Percentiles rank a stretch among this genome's conserved stretches.
phyloP scores from a whole-genome alignment of 1,140 invertebrate species.

The Bombus confusus region DNA sequence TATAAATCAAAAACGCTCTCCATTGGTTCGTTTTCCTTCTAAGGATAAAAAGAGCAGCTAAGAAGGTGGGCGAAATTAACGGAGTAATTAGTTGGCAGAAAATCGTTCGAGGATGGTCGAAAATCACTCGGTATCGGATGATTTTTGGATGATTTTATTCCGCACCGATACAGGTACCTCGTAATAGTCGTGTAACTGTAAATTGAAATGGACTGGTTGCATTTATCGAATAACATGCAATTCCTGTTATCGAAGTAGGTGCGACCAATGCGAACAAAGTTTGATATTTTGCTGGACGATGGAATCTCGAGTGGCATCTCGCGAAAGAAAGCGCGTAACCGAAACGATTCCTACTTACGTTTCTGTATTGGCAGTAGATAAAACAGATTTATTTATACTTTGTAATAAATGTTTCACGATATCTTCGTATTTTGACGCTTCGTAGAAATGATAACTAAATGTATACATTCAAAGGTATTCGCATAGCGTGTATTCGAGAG shows the following conservation, averaged over 20 bases:
- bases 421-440: neutral
- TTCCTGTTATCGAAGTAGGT: neutral
- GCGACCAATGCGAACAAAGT: neutral
- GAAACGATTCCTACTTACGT: neutral
- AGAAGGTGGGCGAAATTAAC: neutral
- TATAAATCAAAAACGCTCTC: constrained; percentile 54
- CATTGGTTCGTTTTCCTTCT: constrained; percentile 26
- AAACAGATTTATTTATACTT: neutral
- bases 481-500: too few relatives aligned
- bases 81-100: neutral
- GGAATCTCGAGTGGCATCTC: neutral
- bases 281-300: neutral
- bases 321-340: too few relatives aligned
- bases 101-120: neutral
- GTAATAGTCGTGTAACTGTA: neutral
- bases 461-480: too few relatives aligned
- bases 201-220: neutral
- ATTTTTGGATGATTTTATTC: too few relatives aligned
- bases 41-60: neutral
- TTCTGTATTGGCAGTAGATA: neutral
- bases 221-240: neutral
- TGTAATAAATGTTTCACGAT: fast-evolving
- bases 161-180: neutral
- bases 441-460: too few relatives aligned
- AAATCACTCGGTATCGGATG: neutral